Conservation (phyloP, 2,797 vertebrate genomes). For the Phylloscopus collybita region DNA sequence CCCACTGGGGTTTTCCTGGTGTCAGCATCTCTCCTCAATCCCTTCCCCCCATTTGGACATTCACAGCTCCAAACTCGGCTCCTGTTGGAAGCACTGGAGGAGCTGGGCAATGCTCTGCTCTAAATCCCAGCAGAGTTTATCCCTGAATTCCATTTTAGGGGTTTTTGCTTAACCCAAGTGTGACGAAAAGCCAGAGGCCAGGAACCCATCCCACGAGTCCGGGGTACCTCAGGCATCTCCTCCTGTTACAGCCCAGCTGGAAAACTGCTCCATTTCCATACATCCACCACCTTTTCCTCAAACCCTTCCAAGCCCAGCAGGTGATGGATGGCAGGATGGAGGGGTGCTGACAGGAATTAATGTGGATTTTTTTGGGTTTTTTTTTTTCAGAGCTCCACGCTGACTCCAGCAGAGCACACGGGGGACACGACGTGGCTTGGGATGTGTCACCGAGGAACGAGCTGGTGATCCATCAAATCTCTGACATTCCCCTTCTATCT, state of each 20-base stretch:
- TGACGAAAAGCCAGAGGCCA: neutral
- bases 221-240: fast-evolving
- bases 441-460: neutral
- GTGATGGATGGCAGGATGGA: slow-evolving; percentile 17
- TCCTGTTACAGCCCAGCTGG: neutral
- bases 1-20: fast-evolving
- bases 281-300: neutral
- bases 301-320: neutral
- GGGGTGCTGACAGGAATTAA: slow-evolving; percentile 16
- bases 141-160: neutral
- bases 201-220: fast-evolving
- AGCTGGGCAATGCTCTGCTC: neutral
- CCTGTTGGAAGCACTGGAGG: neutral
- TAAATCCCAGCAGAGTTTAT: neutral
- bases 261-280: neutral
- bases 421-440: neutral
- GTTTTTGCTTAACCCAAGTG: neutral
- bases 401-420: neutral
- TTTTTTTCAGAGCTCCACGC: neutral
- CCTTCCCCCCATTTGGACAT: neutral
- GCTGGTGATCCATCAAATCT: neutral
- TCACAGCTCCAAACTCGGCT: neutral
- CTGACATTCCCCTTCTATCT: neutral
- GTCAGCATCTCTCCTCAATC: neutral
- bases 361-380: neutral